Conservation (phyloP, 2,797 vertebrate genomes). For the Pipistrellus pipistrellus region DNA sequence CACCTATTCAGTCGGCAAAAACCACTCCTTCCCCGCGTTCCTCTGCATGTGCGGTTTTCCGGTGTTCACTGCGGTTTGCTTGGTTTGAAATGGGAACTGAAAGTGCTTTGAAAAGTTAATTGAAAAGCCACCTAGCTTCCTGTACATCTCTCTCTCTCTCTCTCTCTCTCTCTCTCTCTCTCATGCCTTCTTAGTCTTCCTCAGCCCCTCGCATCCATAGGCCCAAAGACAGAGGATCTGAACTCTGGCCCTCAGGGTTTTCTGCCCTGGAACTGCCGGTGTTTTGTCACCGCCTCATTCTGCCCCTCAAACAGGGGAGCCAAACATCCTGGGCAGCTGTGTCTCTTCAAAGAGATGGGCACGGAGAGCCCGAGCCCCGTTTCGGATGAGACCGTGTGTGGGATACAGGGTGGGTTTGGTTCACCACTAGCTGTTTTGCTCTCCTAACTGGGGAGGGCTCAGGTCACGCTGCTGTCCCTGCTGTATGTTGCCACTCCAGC, state of each 20-base stretch:
- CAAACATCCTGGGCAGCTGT: background rate
- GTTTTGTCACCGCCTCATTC: background rate
- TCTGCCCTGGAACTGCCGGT: background rate
- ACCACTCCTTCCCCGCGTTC: background rate
- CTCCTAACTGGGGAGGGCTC: background rate
- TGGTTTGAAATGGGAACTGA: conserved; percentile 81
- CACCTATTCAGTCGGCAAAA: background rate
- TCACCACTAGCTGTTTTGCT: background rate
- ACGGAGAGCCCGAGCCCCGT: fast-evolving
- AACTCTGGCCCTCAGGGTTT: background rate
- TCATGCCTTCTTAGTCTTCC: background rate
- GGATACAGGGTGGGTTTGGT: background rate
- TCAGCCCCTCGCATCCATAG: background rate
- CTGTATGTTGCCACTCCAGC: background rate
- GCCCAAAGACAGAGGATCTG: background rate
- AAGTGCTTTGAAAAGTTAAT: conserved; percentile 82
- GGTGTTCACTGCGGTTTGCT: conserved; percentile 65
- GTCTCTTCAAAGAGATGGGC: background rate
- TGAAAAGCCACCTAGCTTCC: conserved; percentile 75
- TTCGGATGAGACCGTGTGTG: background rate
- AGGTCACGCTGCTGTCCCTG: background rate
- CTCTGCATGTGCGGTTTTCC: background rate
- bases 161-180: conserved; percentile 83
- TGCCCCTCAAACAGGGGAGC: background rate
- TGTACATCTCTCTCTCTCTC: conserved; percentile 79